phyloP scores from a whole-genome alignment of 1,140 invertebrate species.

The Bicyclus anynana region DNA sequence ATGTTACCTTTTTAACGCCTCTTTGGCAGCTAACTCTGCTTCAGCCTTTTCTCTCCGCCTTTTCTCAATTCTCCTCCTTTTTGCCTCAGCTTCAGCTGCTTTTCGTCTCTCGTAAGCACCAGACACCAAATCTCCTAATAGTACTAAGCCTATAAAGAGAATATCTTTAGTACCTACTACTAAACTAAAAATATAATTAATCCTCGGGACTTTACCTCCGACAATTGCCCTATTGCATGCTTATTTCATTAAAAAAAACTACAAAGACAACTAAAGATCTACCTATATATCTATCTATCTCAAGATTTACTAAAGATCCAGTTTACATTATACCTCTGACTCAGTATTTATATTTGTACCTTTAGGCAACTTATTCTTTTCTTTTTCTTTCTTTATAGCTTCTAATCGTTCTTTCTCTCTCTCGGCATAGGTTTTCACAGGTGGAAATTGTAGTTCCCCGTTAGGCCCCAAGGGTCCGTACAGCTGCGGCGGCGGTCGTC shows the following conservation, averaged over 20 bases:
- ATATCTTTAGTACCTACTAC: not conserved
- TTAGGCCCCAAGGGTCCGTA: conserved; percentile 56
- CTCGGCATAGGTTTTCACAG: conserved; percentile 49
- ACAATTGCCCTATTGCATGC: no score
- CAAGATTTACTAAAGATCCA: no score
- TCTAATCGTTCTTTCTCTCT: conserved; percentile 48
- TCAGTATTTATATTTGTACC: conserved; percentile 24
- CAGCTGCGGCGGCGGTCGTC: conserved; percentile 33
- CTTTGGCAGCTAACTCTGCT: conserved; percentile 48
- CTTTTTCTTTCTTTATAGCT: conserved; percentile 35
- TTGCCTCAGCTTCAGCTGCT: conserved; percentile 64
- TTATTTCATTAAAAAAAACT: no score
- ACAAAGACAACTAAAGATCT: no score
- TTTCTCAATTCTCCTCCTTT: conserved; percentile 62
- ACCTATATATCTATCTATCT: no score
- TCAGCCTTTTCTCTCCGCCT: conserved; percentile 46
- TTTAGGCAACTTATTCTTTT: conserved; percentile 54
- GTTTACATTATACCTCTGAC: no score
- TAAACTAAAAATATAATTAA: no score
- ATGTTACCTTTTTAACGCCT: conserved; percentile 50
- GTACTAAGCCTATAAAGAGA: conserved; percentile 62
- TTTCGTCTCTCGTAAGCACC: conserved; percentile 76
- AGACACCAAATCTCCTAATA: conserved; percentile 76
- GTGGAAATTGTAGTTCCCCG: conserved; percentile 58
- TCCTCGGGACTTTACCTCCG: no score